Percentiles rank a stretch among this genome's conserved stretches.
These are phyloP conservation scores for Phrynosoma blainvillii DNA, from an alignment of 2,113 vertebrate species.

Conservation along the genomic window DNA sequence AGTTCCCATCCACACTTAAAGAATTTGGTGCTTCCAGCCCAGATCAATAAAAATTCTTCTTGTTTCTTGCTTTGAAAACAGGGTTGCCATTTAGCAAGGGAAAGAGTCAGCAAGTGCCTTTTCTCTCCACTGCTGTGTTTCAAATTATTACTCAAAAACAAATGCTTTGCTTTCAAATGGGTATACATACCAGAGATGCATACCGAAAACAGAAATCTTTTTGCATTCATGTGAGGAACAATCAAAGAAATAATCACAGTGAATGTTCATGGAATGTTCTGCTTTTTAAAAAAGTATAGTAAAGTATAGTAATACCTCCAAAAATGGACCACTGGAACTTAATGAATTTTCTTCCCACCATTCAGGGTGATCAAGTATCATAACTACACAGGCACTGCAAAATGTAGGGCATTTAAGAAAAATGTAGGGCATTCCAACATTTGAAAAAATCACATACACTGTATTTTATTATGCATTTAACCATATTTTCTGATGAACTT, in stretches of 20 bases:
- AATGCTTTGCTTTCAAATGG: not conserved
- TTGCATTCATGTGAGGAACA: not conserved
- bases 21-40: not conserved
- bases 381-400: too few species aligned
- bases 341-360: not conserved
- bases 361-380: not conserved
- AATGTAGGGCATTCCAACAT: too few species aligned
- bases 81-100: too few species aligned
- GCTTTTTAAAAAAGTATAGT: too few species aligned
- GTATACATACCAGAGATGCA: not conserved
- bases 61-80: not conserved
- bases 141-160: not conserved
- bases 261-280: not conserved
- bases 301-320: not conserved
- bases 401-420: too few species aligned
- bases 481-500: too few species aligned
- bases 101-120: not conserved
- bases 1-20: not conserved
- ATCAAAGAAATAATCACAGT: not conserved
- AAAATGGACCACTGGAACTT: not conserved
- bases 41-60: not conserved
- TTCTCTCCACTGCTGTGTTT: not conserved
- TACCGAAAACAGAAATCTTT: not conserved
- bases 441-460: too few species aligned
- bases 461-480: too few species aligned